Percentiles rank a stretch among this genome's conserved stretches.
Evolutionary conservation across 2,888 invertebrate genomes (phyloP).

Genomic region (Penaeus monodon): DNA sequence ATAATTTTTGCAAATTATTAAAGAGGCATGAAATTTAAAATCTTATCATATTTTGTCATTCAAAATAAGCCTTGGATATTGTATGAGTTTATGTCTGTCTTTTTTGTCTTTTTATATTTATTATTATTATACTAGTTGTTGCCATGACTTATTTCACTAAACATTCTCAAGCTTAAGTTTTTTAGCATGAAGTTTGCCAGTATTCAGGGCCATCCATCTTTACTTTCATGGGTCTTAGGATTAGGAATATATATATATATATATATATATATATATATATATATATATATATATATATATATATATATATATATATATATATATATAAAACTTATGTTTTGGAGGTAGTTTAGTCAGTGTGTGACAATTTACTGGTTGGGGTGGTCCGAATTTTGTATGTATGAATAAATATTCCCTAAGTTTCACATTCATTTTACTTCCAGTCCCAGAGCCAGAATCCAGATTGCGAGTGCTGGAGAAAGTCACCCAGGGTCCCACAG

Average conservation of each 20-base stretch:
- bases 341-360: not conserved
- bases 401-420: not conserved
- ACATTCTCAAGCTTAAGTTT: too few relatives aligned
- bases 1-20: too few relatives aligned
- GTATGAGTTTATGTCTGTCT: not conserved
- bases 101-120: not conserved
- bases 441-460: conserved; percentile 52
- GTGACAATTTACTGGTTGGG: not conserved
- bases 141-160: too few relatives aligned
- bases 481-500: conserved; percentile 35
- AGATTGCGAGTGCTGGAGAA: conserved; percentile 48
- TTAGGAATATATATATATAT: too few relatives aligned
- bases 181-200: too few relatives aligned
- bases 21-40: too few relatives aligned
- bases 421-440: conserved; percentile 1
- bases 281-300: too few relatives aligned
- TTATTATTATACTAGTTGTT: not conserved
- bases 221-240: too few relatives aligned
- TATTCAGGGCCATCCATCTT: too few relatives aligned
- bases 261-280: too few relatives aligned
- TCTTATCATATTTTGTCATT: not conserved
- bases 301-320: too few relatives aligned
- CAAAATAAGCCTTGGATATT: not conserved
- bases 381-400: not conserved
- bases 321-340: too few relatives aligned